These are phyloP conservation scores for Pseudeuparius sepicola DNA, from an alignment of 2,888 invertebrate species.

Conservation along the genomic window DNA sequence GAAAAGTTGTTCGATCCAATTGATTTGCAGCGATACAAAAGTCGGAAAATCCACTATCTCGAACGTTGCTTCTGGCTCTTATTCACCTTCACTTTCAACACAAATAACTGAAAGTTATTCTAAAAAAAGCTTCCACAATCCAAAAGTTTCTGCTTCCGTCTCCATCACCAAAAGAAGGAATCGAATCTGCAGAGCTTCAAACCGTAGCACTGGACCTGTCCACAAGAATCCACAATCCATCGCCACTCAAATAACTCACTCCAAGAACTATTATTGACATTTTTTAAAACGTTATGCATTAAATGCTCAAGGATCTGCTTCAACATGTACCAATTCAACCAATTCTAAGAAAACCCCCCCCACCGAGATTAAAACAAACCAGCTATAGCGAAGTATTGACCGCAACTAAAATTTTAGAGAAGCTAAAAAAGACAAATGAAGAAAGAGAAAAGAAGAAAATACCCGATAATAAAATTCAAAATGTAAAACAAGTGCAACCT, in stretches of 20 bases:
- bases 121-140: too few species aligned
- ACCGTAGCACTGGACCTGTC: slow-evolving; percentile 1
- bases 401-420: background rate
- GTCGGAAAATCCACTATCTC: too few species aligned
- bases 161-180: too few species aligned
- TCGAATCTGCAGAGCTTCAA: background rate
- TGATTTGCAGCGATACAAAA: slow-evolving; percentile 1
- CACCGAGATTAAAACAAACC: background rate
- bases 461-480: too few species aligned
- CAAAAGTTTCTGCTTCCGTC: too few species aligned
- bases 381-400: slow-evolving; percentile 2
- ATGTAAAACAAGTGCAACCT: too few species aligned
- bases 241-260: background rate
- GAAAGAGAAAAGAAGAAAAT: slow-evolving; percentile 1
- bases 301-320: too few species aligned
- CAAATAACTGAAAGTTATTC: too few species aligned
- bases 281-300: background rate
- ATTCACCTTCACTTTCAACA: too few species aligned
- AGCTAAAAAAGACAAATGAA: slow-evolving; percentile 1
- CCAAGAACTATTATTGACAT: slow-evolving; percentile 1
- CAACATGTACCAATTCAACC: too few species aligned
- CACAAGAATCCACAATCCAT: background rate
- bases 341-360: background rate
- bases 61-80: too few species aligned
- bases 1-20: slow-evolving; percentile 1